A percentile compares a stretch with the other conserved stretches of the same genome.
phyloP scores from a whole-genome alignment of 2,888 invertebrate species.

The Theodoxus fluviatilis region DNA sequence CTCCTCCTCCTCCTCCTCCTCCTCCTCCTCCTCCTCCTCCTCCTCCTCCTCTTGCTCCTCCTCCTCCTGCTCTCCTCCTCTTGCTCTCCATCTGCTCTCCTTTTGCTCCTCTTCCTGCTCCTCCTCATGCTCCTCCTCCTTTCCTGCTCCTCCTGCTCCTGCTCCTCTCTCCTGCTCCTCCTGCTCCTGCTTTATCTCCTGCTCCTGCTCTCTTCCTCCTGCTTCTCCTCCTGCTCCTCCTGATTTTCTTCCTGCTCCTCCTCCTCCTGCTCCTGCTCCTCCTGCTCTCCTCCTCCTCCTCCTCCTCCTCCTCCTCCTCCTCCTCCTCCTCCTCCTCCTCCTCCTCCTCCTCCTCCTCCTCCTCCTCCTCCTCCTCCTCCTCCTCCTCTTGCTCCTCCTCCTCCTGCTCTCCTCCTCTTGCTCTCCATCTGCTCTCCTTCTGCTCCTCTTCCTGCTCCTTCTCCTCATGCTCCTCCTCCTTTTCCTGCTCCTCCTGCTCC shows the following conservation, averaged over 20 bases:
- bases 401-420: background rate
- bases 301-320: background rate
- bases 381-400: background rate
- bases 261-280: background rate
- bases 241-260: background rate
- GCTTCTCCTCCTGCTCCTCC: background rate
- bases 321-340: background rate
- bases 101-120: background rate
- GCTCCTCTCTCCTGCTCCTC: background rate
- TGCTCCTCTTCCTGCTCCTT: background rate
- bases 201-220: background rate
- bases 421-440: background rate
- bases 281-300: background rate
- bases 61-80: background rate
- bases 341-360: constrained; percentile 17
- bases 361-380: background rate
- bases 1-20: constrained; percentile 1
- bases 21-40: background rate
- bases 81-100: background rate
- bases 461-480: background rate
- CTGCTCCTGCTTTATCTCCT: background rate
- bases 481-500: background rate
- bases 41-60: background rate
- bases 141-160: background rate
- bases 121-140: background rate